Base-by-base conservation (phyloP, 2,797 vertebrate genomes). In the Peromyscus attwateri region DNA sequence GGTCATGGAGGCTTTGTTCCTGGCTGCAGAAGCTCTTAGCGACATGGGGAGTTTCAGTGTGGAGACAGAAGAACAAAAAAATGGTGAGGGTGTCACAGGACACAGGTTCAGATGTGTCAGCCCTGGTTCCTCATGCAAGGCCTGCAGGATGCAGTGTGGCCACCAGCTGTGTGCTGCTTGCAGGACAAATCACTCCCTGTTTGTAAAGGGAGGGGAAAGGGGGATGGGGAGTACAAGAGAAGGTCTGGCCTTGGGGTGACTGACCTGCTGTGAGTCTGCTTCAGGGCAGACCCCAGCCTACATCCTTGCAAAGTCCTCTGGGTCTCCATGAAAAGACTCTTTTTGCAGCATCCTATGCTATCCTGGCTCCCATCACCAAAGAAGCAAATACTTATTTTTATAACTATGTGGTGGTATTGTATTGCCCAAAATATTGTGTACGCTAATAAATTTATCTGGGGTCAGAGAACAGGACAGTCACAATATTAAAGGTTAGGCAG, bases 321-420 rank as follows among this genome's bases (percentile, higher is more conserved):
- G 82, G 14, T 64, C 73, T 68, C 37, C 49, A 57, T 55, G 7
- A 2, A 17, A 75, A 6, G n/a, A 64, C 31, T 89, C 52, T 75
- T 46, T 66, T 9, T 10, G 2, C 4, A 79, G 66, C 6, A 31
- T 89, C 92, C 62, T 79, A 12, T 75, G 4, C 27, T 13, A 2
- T 55, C 31, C 52, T 40, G 17, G 4, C 8, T 81, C 29, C 29
- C 29, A 71, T 85, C 23, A 60, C 23, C 79, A 93, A 93, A 92
- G 85, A 68, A 94, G 49, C 29, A 66, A 70, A 79, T 23, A 70
- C 40, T 92, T 89, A 91, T 68, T 90, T 87, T 34, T 92, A 12
- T 19, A 70, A 29, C 43, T 89, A 52, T n/a, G n/a, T n/a, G n/a
- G n/a, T n/a, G n/a, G n/a, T n/a, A n/a, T n/a, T n/a, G n/a, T n/a